Evolutionary conservation across 2,113 vertebrate species (phyloP).

Genomic region (Oenanthe melanoleuca): DNA sequence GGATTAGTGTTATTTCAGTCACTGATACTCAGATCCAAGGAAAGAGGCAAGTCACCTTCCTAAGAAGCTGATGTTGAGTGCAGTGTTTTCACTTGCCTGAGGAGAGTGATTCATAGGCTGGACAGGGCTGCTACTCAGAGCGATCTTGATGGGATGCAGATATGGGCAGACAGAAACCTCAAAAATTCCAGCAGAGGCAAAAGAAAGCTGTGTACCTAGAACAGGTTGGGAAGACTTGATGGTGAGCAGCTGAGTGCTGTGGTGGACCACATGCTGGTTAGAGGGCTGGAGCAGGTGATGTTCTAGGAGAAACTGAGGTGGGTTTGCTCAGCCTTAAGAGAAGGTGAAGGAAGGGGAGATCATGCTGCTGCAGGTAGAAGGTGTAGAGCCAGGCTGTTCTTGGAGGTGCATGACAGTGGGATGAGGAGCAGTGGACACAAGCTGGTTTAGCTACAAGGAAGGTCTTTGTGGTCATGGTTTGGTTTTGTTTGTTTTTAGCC

Average conservation of each 20-base stretch:
- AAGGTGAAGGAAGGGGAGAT: background rate
- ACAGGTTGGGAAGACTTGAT: background rate
- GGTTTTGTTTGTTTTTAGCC: background rate
- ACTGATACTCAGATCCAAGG: background rate
- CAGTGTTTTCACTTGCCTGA: background rate
- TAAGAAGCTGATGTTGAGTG: background rate
- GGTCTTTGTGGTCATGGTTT: background rate
- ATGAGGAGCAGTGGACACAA: background rate
- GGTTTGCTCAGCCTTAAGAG: background rate
- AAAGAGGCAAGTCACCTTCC: background rate
- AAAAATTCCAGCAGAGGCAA: background rate
- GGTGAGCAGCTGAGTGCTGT: background rate
- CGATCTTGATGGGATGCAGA: background rate
- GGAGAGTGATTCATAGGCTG: background rate
- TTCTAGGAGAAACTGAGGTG: background rate
- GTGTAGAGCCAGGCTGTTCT: background rate
- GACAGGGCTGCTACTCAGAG: background rate
- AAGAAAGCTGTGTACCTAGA: background rate
- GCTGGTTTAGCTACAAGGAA: background rate
- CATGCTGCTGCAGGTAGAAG: background rate
- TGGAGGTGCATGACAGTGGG: background rate
- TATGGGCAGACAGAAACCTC: background rate
- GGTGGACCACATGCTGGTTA: background rate
- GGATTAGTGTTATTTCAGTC: background rate
- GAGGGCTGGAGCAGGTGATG: fast-evolving